Percentiles rank a stretch among this genome's conserved stretches.
Conservation (phyloP, 1,140 invertebrate species). For the Helicoverpa armigera region DNA sequence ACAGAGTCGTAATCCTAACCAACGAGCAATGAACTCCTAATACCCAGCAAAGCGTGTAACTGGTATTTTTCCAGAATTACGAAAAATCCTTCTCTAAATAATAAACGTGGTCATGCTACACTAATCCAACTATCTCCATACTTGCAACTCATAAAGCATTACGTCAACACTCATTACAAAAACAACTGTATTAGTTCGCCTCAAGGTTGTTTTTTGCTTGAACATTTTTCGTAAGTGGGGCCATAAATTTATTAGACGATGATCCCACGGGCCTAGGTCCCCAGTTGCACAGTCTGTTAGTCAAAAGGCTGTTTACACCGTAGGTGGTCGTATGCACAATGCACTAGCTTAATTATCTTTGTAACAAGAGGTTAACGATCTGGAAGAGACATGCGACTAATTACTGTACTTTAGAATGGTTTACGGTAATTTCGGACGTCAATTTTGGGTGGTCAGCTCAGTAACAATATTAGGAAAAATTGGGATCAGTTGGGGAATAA, state of each 20-base stretch:
- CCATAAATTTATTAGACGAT: conserved; percentile 55
- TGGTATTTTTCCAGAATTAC: neutral
- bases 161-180: neutral
- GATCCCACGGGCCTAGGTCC: conserved; percentile 37
- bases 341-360: conserved; percentile 56
- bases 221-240: conserved; percentile 4
- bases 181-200: neutral
- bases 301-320: conserved; percentile 57
- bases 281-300: conserved; percentile 53
- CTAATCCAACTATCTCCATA: conserved; percentile 33
- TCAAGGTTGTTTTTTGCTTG: neutral
- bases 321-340: conserved; percentile 52
- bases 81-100: conserved; percentile 31
- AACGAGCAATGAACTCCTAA: conserved; percentile 22
- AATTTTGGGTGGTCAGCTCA: too few relatives aligned
- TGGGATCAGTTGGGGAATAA: too few relatives aligned
- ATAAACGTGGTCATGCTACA: conserved; percentile 33
- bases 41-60: conserved; percentile 1
- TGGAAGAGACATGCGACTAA: conserved; percentile 20
- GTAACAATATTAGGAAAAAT: too few relatives aligned
- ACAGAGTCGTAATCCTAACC: neutral
- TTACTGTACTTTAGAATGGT: neutral
- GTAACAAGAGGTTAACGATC: neutral
- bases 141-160: conserved; percentile 28
- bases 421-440: too few relatives aligned